Conservation (phyloP, 2,797 vertebrate genomes). For the Gymnoscopelus braueri region DNA sequence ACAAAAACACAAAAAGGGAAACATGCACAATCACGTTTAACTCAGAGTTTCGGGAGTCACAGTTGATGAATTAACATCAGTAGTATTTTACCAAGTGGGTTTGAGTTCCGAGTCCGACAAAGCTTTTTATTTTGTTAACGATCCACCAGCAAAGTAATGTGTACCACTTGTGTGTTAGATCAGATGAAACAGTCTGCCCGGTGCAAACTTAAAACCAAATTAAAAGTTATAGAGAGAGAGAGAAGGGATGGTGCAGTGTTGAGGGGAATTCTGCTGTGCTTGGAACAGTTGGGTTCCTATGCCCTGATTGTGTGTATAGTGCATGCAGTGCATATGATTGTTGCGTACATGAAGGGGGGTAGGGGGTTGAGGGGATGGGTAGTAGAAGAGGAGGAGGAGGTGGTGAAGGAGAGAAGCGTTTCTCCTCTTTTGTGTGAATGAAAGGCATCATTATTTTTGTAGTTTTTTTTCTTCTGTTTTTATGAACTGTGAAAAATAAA, state of each 20-base stretch:
- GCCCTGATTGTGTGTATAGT: constrained; percentile 21
- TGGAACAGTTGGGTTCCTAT: constrained; percentile 66
- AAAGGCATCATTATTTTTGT: constrained; percentile 54
- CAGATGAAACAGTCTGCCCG: not conserved
- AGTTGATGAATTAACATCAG: too few relatives aligned
- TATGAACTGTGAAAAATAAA: too few relatives aligned
- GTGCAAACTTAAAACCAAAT: not conserved
- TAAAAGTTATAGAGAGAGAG: constrained; percentile 9
- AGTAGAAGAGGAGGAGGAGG: not conserved
- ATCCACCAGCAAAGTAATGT: too few relatives aligned
- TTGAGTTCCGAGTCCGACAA: too few relatives aligned
- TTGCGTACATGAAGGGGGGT: constrained; percentile 24
- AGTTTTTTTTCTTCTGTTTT: too few relatives aligned
- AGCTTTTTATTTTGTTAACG: too few relatives aligned
- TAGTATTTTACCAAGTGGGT: too few relatives aligned
- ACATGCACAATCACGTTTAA: too few relatives aligned
- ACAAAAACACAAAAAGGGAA: too few relatives aligned
- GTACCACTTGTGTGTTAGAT: not conserved
- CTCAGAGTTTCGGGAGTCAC: too few relatives aligned
- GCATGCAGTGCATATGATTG: constrained; percentile 14
- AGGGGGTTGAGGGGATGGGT: constrained; percentile 1
- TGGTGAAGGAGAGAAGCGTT: constrained; percentile 14
- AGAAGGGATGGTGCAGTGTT: constrained; percentile 12
- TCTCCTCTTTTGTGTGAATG: constrained; percentile 65
- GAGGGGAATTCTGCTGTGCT: constrained; percentile 61